Conservation (phyloP, 2,888 invertebrate species). For the Euzetes globulus region DNA sequence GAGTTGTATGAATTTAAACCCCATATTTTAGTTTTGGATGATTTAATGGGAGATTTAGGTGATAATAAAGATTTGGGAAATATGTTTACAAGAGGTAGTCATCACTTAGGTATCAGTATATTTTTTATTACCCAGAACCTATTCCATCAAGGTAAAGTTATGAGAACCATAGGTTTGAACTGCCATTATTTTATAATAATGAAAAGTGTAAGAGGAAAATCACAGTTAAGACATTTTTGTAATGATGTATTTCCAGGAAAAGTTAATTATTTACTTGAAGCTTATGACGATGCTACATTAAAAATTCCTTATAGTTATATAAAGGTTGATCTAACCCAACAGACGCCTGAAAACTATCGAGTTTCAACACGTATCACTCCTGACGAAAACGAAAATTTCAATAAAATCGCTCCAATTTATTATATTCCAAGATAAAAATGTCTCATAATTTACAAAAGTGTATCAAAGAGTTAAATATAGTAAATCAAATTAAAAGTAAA, state of each 20-base stretch:
- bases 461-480: not conserved
- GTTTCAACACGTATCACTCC: not conserved
- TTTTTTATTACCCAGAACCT: not conserved
- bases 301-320: not conserved
- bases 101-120: not conserved
- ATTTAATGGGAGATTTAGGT: constrained; percentile 4
- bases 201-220: not conserved
- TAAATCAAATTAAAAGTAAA: not conserved
- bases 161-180: not conserved
- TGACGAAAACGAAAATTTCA: not conserved
- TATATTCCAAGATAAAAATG: not conserved
- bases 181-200: not conserved
- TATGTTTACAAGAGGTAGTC: not conserved
- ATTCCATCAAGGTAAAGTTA: not conserved
- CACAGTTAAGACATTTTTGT: not conserved
- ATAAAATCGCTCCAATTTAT: not conserved
- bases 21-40: constrained; percentile 12
- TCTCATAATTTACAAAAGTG: not conserved
- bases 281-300: not conserved
- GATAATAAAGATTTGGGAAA: not conserved
- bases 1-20: not conserved
- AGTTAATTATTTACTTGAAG: not conserved
- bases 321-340: not conserved
- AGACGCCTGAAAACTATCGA: not conserved
- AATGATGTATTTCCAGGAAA: not conserved